Percentiles rank a stretch among this genome's conserved stretches.
These are phyloP conservation scores for Megaceryle maxima DNA, from an alignment of 2,113 vertebrate species.

Conservation along the genomic window DNA sequence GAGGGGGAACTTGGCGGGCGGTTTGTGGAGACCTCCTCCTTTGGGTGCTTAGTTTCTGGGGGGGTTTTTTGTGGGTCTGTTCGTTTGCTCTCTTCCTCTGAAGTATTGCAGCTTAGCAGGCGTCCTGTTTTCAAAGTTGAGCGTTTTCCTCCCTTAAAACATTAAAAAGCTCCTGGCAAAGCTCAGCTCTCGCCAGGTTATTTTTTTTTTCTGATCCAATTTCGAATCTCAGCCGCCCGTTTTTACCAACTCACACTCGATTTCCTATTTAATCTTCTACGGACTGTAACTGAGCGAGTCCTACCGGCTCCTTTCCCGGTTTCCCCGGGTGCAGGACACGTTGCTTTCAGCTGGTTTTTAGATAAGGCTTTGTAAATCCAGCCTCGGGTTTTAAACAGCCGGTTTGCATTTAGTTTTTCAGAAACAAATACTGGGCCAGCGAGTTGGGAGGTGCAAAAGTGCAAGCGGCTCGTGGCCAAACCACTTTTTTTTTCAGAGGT, in stretches of 20 bases:
- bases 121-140: rapidly evolving
- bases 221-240: too few species aligned
- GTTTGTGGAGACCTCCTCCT: rapidly evolving
- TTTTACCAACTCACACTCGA: rapidly evolving
- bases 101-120: rapidly evolving
- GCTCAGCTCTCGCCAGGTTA: neutral
- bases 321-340: rapidly evolving
- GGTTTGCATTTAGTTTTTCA: rapidly evolving
- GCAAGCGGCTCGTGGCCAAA: too few species aligned
- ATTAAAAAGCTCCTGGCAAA: rapidly evolving
- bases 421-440: neutral
- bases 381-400: neutral
- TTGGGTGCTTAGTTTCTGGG: too few species aligned
- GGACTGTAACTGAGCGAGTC: too few species aligned
- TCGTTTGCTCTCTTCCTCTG: rapidly evolving
- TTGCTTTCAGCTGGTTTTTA: too few species aligned
- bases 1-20: rapidly evolving
- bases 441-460: neutral
- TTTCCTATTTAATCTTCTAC: neutral
- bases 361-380: neutral
- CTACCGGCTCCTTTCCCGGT: too few species aligned
- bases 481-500: too few species aligned
- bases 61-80: neutral
- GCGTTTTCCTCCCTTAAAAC: neutral
- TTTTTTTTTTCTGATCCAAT: too few species aligned